A percentile compares a stretch with the other conserved stretches of the same genome.
Evolutionary conservation across 2,113 vertebrate species (phyloP).

Genomic region (Xiphias gladius): DNA sequence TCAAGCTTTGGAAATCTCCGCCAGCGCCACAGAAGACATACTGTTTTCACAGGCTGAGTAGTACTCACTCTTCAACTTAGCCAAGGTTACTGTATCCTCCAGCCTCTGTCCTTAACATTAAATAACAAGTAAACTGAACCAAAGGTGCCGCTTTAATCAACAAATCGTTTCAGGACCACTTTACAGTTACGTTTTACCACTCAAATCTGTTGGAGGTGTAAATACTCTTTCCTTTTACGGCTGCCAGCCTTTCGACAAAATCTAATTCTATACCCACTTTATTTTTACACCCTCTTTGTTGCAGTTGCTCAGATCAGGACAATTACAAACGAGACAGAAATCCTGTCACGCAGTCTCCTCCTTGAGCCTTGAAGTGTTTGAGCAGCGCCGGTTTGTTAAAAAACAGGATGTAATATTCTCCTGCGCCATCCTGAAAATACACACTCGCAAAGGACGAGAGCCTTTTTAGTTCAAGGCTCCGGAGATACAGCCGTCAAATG

Average conservation of each 20-base stretch:
- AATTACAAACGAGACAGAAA: slow-evolving; percentile 18
- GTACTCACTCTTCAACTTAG: not conserved
- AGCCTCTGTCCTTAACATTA: not conserved
- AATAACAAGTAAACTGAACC: not conserved
- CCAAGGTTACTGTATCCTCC: not conserved
- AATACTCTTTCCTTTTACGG: slow-evolving; percentile 8
- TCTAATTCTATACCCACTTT: slow-evolving; percentile 27
- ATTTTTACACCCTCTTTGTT: slow-evolving; percentile 38
- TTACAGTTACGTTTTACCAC: not conserved
- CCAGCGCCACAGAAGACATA: no score
- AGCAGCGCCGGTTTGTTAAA: slow-evolving; percentile 10
- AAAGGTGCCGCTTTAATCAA: not conserved
- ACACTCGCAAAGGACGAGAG: slow-evolving; percentile 41
- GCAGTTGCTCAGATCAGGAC: not conserved
- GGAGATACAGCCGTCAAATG: slow-evolving; percentile 55
- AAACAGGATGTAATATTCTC: slow-evolving; percentile 36
- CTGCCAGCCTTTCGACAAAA: not conserved
- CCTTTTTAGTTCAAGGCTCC: slow-evolving; percentile 69
- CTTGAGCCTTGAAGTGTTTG: slow-evolving; percentile 1
- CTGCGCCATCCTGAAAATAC: slow-evolving; percentile 55
- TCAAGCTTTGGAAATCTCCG: no score
- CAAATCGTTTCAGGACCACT: not conserved
- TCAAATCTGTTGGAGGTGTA: not conserved
- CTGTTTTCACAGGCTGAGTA: no score
- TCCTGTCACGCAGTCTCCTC: slow-evolving; percentile 1